A percentile compares a stretch with the other conserved stretches of the same genome.
phyloP scores from a whole-genome alignment of 2,113 vertebrate species.

The Gallinago media region DNA sequence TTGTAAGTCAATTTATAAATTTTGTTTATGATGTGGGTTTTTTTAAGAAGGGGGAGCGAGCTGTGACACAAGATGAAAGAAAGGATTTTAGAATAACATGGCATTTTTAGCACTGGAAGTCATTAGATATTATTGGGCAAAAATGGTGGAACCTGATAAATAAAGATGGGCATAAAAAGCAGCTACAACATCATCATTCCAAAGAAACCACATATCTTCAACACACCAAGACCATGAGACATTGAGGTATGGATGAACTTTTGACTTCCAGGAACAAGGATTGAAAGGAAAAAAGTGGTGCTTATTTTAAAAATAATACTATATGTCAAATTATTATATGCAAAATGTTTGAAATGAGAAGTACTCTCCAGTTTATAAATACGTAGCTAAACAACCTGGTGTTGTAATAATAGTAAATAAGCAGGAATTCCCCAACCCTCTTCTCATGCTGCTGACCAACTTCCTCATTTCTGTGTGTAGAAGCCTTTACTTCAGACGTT shows the following conservation, averaged over 20 bases:
- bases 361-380: not conserved
- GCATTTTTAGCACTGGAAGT: not conserved
- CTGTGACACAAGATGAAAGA: not conserved
- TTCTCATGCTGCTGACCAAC: not conserved
- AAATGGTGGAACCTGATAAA: not conserved
- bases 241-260: not conserved
- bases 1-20: not conserved
- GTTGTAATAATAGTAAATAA: not conserved
- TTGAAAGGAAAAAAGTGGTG: not conserved
- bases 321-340: not conserved
- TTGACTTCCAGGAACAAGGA: not conserved
- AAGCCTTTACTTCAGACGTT: conserved; percentile 45
- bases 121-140: not conserved
- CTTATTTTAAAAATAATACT: not conserved
- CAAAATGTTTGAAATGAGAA: not conserved
- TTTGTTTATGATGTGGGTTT: fast-evolving
- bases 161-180: not conserved
- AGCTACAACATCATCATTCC: not conserved
- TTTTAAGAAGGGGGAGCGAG: not conserved
- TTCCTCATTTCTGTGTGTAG: not conserved
- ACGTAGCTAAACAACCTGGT: not conserved
- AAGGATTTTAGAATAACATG: not conserved
- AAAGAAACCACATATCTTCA: not conserved
- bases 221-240: not conserved
- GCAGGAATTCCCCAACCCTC: not conserved